Evolutionary conservation across 2,888 invertebrate species (phyloP).

Genomic region (Holacanthella duospinosa): DNA sequence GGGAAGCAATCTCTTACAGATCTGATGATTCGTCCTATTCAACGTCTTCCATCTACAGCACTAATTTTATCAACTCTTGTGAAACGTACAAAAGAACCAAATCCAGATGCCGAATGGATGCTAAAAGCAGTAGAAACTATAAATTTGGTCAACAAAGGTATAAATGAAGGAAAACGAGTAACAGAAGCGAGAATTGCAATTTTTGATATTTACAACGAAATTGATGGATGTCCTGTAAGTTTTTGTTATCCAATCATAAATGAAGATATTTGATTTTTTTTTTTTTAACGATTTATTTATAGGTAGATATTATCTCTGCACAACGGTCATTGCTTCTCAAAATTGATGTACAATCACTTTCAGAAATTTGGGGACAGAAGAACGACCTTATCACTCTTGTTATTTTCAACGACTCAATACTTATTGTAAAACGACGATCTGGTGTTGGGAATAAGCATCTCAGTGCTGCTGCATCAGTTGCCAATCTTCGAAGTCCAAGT

Average conservation of each 20-base stretch:
- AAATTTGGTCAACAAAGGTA: constrained; percentile 69
- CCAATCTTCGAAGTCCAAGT: constrained; percentile 33
- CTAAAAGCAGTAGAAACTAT: constrained; percentile 28
- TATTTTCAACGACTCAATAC: constrained; percentile 33
- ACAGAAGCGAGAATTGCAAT: constrained; percentile 91
- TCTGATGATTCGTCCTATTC: constrained; percentile 92
- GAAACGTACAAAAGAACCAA: constrained; percentile 78
- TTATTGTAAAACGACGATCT: constrained; percentile 31
- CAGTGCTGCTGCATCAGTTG: constrained; percentile 25
- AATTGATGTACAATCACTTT: constrained; percentile 30
- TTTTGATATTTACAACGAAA: constrained; percentile 96
- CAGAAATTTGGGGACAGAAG: constrained; percentile 30
- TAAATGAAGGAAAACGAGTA: constrained; percentile 94
- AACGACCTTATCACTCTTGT: constrained; percentile 29
- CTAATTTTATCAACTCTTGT: constrained; percentile 88
- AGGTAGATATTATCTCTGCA: constrained; percentile 62
- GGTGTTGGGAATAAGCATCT: not conserved
- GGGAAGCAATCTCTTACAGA: constrained; percentile 91
- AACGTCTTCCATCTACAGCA: constrained; percentile 91
- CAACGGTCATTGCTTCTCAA: constrained; percentile 30
- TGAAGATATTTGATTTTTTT: not conserved
- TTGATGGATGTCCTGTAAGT: constrained; percentile 88
- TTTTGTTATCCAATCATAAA: not conserved
- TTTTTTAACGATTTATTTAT: constrained; percentile 20
- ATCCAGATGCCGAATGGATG: constrained; percentile 55